A percentile compares a stretch with the other conserved stretches of the same genome.
Evolutionary conservation across 2,888 invertebrate species (phyloP).

Genomic region (Conchocele bisecta): DNA sequence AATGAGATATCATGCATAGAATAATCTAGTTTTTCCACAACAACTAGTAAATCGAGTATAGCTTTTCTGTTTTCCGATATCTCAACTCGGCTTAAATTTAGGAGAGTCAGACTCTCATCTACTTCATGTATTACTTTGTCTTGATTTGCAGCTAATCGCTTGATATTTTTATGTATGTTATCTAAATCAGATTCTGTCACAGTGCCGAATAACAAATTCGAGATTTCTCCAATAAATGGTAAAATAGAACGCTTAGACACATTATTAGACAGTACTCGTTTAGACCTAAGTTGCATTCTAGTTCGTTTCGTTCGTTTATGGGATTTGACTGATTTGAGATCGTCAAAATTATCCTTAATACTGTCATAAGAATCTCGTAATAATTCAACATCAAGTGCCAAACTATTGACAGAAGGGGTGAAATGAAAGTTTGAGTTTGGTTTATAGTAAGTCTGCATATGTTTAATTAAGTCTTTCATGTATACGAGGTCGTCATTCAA

Average conservation of each 20-base stretch:
- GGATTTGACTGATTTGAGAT: too few species aligned
- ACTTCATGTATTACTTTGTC: background rate
- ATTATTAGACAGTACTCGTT: too few species aligned
- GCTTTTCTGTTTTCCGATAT: background rate
- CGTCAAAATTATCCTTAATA: background rate
- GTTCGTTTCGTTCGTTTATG: too few species aligned
- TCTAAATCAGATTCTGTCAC: conserved; percentile 1
- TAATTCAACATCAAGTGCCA: background rate
- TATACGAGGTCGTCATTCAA: background rate
- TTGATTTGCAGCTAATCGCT: background rate
- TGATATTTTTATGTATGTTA: background rate
- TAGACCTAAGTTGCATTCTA: too few species aligned
- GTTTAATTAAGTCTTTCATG: background rate
- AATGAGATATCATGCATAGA: background rate
- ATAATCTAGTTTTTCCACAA: background rate
- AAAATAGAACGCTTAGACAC: background rate
- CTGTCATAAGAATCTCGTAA: background rate
- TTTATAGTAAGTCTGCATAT: background rate
- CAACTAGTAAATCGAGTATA: background rate
- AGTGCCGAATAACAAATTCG: background rate
- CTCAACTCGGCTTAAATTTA: background rate
- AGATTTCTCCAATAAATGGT: background rate
- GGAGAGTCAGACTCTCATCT: background rate
- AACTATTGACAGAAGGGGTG: background rate
- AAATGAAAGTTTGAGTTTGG: background rate